phyloP scores from a whole-genome alignment of 2,888 invertebrate species.

The Cecidostiba fungosa region DNA sequence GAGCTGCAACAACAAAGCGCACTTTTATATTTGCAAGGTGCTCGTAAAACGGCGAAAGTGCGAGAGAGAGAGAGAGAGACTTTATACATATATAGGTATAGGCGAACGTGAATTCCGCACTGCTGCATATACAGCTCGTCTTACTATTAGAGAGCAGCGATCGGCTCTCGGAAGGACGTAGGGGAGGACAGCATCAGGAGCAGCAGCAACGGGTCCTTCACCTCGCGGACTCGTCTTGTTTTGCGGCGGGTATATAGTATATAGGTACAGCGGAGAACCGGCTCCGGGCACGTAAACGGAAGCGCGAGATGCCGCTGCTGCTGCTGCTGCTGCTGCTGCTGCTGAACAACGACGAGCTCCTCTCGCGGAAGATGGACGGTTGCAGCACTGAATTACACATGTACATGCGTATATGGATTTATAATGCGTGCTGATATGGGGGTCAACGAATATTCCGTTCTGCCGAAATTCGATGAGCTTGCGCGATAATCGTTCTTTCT shows the following conservation, averaged over 20 bases:
- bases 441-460: no score
- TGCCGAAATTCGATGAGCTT: no score
- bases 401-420: no score
- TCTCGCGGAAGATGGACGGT: constrained; percentile 21
- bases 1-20: background rate
- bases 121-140: constrained; percentile 13
- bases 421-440: no score
- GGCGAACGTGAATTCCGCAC: constrained; percentile 9
- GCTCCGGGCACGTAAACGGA: constrained; percentile 55
- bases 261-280: constrained; percentile 44
- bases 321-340: constrained; percentile 1
- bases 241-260: background rate
- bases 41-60: constrained; percentile 24
- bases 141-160: background rate
- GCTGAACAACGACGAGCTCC: constrained; percentile 30
- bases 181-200: constrained; percentile 25
- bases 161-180: constrained; percentile 27
- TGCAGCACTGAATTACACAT: no score
- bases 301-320: constrained; percentile 37
- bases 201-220: constrained; percentile 68
- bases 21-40: background rate
- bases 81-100: no score
- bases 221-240: constrained; percentile 28
- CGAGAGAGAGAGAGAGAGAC: constrained; percentile 14
- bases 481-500: no score